Conservation (phyloP, 1,140 invertebrate genomes). For the Limonius californicus region DNA sequence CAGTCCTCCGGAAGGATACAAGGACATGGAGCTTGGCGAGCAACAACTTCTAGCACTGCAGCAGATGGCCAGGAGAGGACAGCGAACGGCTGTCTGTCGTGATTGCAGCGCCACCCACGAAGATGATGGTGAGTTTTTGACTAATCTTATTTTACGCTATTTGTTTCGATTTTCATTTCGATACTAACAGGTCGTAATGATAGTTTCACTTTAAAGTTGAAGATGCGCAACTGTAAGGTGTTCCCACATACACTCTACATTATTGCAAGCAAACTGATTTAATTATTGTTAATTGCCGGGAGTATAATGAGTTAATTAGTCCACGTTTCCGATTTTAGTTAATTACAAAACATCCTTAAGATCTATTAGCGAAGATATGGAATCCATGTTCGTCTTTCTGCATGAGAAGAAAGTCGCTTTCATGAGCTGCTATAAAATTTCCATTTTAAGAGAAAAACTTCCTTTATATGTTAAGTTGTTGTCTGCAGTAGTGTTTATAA, state of each 20-base stretch:
- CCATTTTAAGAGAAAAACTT: too few species aligned
- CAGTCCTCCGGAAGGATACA: conserved; percentile 82
- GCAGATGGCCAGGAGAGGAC: conserved; percentile 52
- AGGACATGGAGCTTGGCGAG: conserved; percentile 62
- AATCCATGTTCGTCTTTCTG: too few species aligned
- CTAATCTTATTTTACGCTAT: too few species aligned
- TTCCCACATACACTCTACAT: neutral
- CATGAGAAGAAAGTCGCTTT: too few species aligned
- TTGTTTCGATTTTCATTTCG: too few species aligned
- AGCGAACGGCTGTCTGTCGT: conserved; percentile 44
- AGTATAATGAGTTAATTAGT: neutral
- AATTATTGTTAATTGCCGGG: neutral
- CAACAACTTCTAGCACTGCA: conserved; percentile 51
- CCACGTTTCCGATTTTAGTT: neutral
- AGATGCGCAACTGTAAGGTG: too few species aligned
- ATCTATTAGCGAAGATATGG: neutral
- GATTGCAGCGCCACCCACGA: conserved; percentile 43
- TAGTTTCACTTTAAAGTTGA: too few species aligned
- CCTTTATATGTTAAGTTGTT: too few species aligned
- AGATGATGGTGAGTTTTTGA: conserved; percentile 33
- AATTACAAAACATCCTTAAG: neutral
- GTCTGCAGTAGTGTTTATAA: too few species aligned
- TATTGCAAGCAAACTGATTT: neutral
- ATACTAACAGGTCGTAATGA: too few species aligned
- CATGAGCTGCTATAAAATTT: too few species aligned